Evolutionary conservation across 2,888 invertebrate genomes (phyloP).

Genomic region (Seladonia tumulorum): DNA sequence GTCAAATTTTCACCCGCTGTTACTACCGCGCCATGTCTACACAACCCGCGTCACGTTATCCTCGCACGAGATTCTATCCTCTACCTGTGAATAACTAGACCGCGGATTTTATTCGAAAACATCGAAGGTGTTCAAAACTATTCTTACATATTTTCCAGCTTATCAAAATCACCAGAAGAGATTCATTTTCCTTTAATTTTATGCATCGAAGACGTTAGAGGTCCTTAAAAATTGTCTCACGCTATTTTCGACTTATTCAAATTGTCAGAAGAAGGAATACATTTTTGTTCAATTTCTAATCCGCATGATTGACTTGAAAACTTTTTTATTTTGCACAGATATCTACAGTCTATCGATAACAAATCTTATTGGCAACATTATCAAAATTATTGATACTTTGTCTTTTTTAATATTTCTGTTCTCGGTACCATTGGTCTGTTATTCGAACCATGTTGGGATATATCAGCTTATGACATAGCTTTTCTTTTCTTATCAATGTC

Average conservation of each 20-base stretch:
- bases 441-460: neutral
- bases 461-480: neutral
- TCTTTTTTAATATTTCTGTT: neutral
- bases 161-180: neutral
- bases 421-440: neutral
- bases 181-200: neutral
- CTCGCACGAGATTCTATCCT: conserved; percentile 42
- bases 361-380: neutral
- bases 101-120: neutral
- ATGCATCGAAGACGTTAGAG: neutral
- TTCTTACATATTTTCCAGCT: neutral
- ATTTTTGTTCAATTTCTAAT: neutral
- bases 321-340: neutral
- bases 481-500: neutral
- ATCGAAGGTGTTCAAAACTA: neutral
- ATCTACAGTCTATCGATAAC: no score
- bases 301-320: neutral
- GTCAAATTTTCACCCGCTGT: conserved; percentile 73
- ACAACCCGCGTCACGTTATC: conserved; percentile 66
- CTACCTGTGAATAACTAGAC: neutral
- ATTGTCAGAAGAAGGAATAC: neutral
- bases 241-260: neutral
- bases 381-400: neutral
- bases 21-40: conserved; percentile 53
- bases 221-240: no score